Evolutionary conservation across 1,140 invertebrate species (phyloP), one percentile per base, ranked within the genome.

Genomic region (Temnothorax nylanderi): DNA sequence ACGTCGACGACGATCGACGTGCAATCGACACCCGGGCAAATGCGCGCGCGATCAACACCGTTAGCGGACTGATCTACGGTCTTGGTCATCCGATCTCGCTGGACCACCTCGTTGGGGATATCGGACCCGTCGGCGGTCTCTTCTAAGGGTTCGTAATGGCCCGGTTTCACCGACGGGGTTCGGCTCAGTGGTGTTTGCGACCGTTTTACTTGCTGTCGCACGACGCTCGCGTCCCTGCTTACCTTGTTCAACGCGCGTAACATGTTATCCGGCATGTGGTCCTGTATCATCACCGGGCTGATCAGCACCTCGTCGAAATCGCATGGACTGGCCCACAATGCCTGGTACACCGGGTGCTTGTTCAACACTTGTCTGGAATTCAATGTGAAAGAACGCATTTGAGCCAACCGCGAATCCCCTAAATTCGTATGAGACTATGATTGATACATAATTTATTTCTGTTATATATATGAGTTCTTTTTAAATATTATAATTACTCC

Each of bases 221-320:
- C 64, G 26, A 86, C 41, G 41, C 21, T 87, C 60, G 65, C 56
- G 34, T 81, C 76, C 69, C 88, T 32, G 88, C 94, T 94, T 97
- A 99, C 98, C 97, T 98, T 98, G 94, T 98, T 97, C 71, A 99
- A 95, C 11, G 98, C 98, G 82, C 97, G 97, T 75, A 99, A 95
- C 80, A 99, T 98, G 94, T 97, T 98, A 93, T 99, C 98, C 32
- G 98, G 98, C 98, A 99, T 98, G 94, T 99, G 98, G 95, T 99
- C 98, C 94, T 98, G 98, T 75, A 99, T 97, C 98, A 98, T 98
- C 34, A 98, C 98, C 1, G 98, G 98, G 32, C 98, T 98, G 67
- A 99, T 98, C 44, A 99, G 96, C 32, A 99, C 98, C 95, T 99
- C 98, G 94, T 98, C 98, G 94, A 99, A 99, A 94, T 98, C 98